phyloP scores from a whole-genome alignment of 2,113 vertebrate genomes.

The Atractosteus spatula region DNA sequence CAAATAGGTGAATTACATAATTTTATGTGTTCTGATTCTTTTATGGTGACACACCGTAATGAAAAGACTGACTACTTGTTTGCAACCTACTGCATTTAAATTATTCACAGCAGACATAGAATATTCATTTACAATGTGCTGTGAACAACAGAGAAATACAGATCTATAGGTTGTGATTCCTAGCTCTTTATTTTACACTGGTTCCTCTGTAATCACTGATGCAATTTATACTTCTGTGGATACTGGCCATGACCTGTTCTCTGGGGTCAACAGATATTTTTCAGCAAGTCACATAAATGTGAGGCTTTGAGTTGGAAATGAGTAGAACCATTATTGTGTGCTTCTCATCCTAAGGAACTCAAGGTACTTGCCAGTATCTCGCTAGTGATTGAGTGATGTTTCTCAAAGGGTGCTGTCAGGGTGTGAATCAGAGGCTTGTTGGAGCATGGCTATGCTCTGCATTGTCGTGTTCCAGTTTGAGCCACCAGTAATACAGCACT shows the following conservation, averaged over 20 bases:
- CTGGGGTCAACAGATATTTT: background rate
- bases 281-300: background rate
- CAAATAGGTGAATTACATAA: too few relatives aligned
- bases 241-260: constrained; percentile 2
- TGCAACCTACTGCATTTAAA: too few relatives aligned
- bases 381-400: constrained; percentile 47
- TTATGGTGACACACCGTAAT: too few relatives aligned
- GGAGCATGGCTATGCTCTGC: constrained; percentile 36
- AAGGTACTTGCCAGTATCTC: background rate
- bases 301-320: background rate
- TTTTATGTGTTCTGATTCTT: too few relatives aligned
- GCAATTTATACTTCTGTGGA: background rate
- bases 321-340: background rate
- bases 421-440: constrained; percentile 58
- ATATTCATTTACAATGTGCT: too few relatives aligned
- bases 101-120: too few relatives aligned
- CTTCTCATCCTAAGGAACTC: background rate
- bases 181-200: too few relatives aligned
- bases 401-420: constrained; percentile 43
- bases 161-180: too few relatives aligned
- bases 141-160: too few relatives aligned
- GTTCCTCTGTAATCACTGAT: background rate
- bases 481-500: constrained; percentile 34
- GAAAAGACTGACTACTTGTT: too few relatives aligned
- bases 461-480: constrained; percentile 39